A percentile compares a stretch with the other conserved stretches of the same genome.
Evolutionary conservation across 2,888 invertebrate species (phyloP).

Genomic region (Caenorhabditis sp.): DNA sequence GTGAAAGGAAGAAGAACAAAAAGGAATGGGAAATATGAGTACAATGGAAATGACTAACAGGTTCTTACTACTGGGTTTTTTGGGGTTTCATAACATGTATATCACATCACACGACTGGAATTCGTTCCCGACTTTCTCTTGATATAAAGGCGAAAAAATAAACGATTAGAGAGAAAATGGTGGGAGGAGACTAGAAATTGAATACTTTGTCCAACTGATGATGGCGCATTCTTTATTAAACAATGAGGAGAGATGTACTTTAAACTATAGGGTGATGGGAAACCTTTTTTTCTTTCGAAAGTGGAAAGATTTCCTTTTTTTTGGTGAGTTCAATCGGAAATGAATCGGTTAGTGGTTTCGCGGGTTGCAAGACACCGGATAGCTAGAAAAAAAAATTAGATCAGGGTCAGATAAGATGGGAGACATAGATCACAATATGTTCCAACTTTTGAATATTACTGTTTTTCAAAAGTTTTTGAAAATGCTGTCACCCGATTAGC

Average conservation of each 20-base stretch:
- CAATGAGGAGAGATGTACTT: conserved; percentile 17
- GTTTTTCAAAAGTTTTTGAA: not conserved
- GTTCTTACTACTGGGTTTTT: not conserved
- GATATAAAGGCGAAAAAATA: conserved; percentile 15
- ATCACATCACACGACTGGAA: conserved; percentile 42
- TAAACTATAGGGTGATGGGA: conserved; percentile 8
- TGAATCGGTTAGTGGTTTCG: no score
- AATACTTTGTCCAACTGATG: conserved; percentile 29
- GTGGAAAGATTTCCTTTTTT: not conserved
- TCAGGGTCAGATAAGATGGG: no score
- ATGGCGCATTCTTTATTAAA: conserved; percentile 28
- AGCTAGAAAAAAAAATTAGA: no score
- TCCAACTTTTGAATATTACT: not conserved
- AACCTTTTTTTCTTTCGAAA: not conserved
- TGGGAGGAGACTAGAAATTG: conserved; percentile 33
- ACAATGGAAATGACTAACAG: conserved; percentile 32
- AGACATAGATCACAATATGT: no score
- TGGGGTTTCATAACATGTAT: conserved; percentile 12
- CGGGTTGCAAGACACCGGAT: no score
- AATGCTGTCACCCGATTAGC: conserved; percentile 21
- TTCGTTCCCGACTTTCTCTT: not conserved
- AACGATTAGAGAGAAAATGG: conserved; percentile 20
- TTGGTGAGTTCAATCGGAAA: no score
- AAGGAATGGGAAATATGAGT: not conserved
- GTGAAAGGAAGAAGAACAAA: not conserved